These are phyloP conservation scores for Pachliopta kotzebuea DNA, from an alignment of 2,888 invertebrate genomes.

Conservation along the genomic window DNA sequence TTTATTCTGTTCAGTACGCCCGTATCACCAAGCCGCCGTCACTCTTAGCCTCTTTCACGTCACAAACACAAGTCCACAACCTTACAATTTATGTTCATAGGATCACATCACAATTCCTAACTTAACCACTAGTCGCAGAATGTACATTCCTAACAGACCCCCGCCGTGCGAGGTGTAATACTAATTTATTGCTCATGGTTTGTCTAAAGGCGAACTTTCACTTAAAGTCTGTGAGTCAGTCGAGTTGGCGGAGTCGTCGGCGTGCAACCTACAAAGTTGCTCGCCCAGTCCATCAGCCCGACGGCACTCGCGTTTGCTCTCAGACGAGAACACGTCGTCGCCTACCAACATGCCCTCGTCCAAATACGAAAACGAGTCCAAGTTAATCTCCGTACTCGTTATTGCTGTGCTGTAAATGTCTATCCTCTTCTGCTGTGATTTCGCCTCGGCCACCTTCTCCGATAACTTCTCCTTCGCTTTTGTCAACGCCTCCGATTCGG, in stretches of 20 bases:
- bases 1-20: too few relatives aligned
- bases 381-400: constrained; percentile 73
- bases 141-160: constrained; percentile 48
- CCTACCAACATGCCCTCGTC: constrained; percentile 72
- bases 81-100: constrained; percentile 36
- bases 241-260: constrained; percentile 60
- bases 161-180: constrained; percentile 39
- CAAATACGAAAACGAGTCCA: constrained; percentile 77
- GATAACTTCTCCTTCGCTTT: constrained; percentile 69
- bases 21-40: constrained; percentile 1
- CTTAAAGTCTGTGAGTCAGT: constrained; percentile 65
- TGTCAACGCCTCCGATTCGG: constrained; percentile 64
- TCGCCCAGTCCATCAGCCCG: constrained; percentile 53
- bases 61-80: constrained; percentile 40
- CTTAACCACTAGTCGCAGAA: constrained; percentile 10
- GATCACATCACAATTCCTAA: constrained; percentile 41
- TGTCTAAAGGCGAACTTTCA: constrained; percentile 64
- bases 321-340: constrained; percentile 65
- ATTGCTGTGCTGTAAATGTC: constrained; percentile 79
- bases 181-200: constrained; percentile 61
- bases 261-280: constrained; percentile 61
- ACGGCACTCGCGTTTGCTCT: constrained; percentile 48
- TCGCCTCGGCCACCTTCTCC: constrained; percentile 68
- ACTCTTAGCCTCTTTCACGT: constrained; percentile 32
- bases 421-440: constrained; percentile 67